Evolutionary conservation across 2,113 vertebrate genomes (phyloP), one percentile per base, ranked within the genome.

Genomic region (Ciconia stormi): DNA sequence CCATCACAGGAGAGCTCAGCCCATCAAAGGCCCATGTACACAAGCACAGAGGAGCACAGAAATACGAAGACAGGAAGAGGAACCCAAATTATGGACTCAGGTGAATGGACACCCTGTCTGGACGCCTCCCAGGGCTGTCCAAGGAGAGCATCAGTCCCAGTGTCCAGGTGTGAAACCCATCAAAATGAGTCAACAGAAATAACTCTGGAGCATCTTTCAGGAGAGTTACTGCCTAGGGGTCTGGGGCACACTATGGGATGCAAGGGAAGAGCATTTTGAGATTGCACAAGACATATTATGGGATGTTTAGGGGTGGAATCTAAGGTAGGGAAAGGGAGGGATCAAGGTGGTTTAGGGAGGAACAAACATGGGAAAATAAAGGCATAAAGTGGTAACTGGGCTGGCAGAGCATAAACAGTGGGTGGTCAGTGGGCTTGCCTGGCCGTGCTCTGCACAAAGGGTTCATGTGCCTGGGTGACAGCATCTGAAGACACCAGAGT

Each of bases 61-160:
- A 16, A 27, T 67, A 42, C 0, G 1, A 21, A 11, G 20, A 7
- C 18, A 53, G n/a, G 11, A 74, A 42, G 25, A 73, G 29, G 30
- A 88, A 52, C 7, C 3, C 56, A 40, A 58, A 50, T 38, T 66
- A 52, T 2, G 1, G 23, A 40, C n/a, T 56, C 11, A 25, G n/a
- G 32, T 53, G 36, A 76, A 50, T 3, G 11, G 27, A 38, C 16
- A 36, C 13, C 7, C 16, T 65, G 44, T 20, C 66, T 59, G 34
- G 11, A 11, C 9, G 10, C 8, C 16, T 77, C 36, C 27, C 22
- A 50, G 29, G 16, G 7, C 18, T 77, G 27, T 46, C 9, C 14
- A 19, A 61, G 52, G 44, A 53, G 0, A 61, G 4, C 2, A 3
- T n/a, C 23, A 40, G 13, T 74, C 6, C 3, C 52, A n/a, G 4